Base-by-base conservation (phyloP, 2,888 invertebrate species). In the Euzetes globulus region DNA sequence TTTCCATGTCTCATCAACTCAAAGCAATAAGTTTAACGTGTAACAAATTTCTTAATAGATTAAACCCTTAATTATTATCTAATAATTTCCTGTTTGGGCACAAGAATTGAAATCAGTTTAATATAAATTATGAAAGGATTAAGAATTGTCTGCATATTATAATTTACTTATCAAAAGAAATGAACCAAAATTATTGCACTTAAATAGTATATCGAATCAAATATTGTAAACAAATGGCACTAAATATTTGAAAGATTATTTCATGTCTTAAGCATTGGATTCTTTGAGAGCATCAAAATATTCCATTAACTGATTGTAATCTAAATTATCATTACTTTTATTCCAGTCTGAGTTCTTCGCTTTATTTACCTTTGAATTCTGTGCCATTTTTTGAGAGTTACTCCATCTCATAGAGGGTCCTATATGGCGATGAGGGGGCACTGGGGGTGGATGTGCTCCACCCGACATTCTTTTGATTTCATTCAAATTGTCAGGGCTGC, bases 201-300 rank as follows among this genome's bases (percentile, higher is more conserved):
- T 13, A 60, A 60, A 60, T 27, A 60, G 60, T 27, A 58, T 58
- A 58, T 58, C 27, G 27, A 58, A 9, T 29, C n/a, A 65, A 33
- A n/a, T 13, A 33, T 37, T 13, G 15, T 11, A 29, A 60, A 60
- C 60, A 65, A 37, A 65, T 65, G 33, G 65, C 65, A 65, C 65
- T 37, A 19, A 37, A 37, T 65, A 5, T 6, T 65, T 11, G 7
- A 37, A 33, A 9, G 15, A 33, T 65, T 1, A 33, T 3, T 11
- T 11, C 65, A 65, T 13, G 15, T 25, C 17, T 82, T 81, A 86
- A 77, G 87, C 86, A 78, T 85, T 86, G 1, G 86, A 86, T 87
- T 94, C 94, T 88, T 96, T 96, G 82, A 97, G 87, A 87, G 94
- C 95, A 86, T 95, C 94, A 87, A 97, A 96, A 85, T 96, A 95